A percentile compares a stretch with the other conserved stretches of the same genome.
phyloP scores from a whole-genome alignment of 1,140 invertebrate species.

The Solenopsis invicta region DNA sequence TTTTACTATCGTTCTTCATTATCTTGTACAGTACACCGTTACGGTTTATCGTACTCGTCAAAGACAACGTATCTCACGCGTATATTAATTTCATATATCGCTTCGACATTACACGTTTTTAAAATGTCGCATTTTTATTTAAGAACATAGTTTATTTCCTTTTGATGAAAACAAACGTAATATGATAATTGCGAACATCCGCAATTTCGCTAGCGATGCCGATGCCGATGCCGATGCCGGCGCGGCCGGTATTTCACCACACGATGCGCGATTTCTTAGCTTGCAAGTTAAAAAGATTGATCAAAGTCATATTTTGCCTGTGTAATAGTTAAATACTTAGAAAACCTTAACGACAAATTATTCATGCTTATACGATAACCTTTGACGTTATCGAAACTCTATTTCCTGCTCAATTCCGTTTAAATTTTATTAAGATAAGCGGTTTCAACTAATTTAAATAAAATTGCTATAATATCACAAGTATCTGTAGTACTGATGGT shows the following conservation, averaged over 20 bases:
- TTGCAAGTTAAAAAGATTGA: background rate
- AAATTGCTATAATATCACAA: background rate
- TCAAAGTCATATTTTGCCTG: background rate
- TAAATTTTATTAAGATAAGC: background rate
- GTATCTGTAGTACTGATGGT: background rate
- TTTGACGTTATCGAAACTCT: slow-evolving; percentile 3
- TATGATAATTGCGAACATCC: no score
- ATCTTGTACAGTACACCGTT: slow-evolving; percentile 9
- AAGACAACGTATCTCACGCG: background rate
- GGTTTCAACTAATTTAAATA: background rate
- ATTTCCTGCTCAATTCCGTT: background rate
- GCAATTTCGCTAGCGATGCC: background rate
- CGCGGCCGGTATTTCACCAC: background rate
- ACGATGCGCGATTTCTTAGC: background rate
- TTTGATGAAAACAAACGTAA: background rate
- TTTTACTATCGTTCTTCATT: background rate
- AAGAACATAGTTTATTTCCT: no score
- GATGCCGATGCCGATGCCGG: background rate
- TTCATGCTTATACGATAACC: slow-evolving; percentile 13
- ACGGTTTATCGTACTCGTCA: background rate
- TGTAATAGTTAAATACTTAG: background rate
- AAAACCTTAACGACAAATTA: background rate
- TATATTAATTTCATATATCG: background rate
- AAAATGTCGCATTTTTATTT: no score
- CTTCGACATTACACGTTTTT: background rate